phyloP scores from a whole-genome alignment of 2,113 vertebrate genomes.

The Polyodon spathula region DNA sequence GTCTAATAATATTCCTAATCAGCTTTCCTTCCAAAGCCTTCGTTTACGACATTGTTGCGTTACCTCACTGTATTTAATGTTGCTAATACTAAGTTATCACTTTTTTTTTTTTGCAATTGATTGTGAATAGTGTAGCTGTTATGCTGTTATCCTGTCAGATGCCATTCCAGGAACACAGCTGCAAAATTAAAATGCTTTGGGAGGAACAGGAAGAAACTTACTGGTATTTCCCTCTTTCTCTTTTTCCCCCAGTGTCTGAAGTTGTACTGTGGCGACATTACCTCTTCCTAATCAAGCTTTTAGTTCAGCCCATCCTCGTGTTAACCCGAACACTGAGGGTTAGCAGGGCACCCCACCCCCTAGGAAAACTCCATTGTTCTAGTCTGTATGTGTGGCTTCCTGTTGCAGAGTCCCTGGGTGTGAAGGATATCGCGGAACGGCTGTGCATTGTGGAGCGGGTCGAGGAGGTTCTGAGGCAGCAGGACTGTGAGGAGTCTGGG shows the following conservation, averaged over 20 bases:
- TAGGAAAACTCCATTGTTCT: conserved; percentile 28
- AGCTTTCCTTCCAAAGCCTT: no score
- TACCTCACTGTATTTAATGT: no score
- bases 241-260: conserved; percentile 1
- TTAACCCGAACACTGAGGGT: not conserved
- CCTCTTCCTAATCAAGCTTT: conserved; percentile 11
- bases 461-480: conserved; percentile 24
- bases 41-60: no score
- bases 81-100: no score
- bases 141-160: no score
- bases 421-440: conserved; percentile 19
- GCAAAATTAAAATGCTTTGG: not conserved
- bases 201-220: conserved; percentile 21
- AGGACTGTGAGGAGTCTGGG: conserved; percentile 6
- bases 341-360: conserved; percentile 22
- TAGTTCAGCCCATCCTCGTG: conserved; percentile 15
- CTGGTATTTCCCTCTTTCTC: conserved; percentile 5
- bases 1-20: no score
- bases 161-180: conserved; percentile 19
- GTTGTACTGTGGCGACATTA: not conserved
- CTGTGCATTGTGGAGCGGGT: conserved; percentile 23
- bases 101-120: no score
- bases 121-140: no score
- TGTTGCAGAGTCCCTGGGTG: conserved; percentile 33
- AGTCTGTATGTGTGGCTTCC: conserved; percentile 29